Percentiles rank a stretch among this genome's conserved stretches.
Evolutionary conservation across 2,888 invertebrate genomes (phyloP).

Genomic region (Pseudoips prasinana): DNA sequence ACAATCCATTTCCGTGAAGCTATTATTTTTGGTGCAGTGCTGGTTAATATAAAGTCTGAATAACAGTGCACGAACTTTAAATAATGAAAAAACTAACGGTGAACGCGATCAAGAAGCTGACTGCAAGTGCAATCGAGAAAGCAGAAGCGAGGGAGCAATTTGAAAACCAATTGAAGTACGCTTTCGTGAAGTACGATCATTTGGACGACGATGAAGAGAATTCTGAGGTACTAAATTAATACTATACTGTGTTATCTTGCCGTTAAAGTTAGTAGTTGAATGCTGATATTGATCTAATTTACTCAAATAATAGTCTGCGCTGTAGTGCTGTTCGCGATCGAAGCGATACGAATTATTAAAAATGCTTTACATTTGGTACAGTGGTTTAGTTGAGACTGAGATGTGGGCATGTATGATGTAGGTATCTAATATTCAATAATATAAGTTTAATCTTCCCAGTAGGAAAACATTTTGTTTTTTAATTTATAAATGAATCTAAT

Average conservation of each 20-base stretch:
- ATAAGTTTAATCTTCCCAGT: too few species aligned
- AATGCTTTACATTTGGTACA: too few species aligned
- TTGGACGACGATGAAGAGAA: slow-evolving; percentile 64
- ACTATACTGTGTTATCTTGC: not conserved
- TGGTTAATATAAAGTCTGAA: too few species aligned
- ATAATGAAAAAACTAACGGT: not conserved
- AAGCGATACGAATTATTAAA: too few species aligned
- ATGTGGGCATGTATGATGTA: too few species aligned
- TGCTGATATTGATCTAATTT: not conserved
- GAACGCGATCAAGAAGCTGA: not conserved
- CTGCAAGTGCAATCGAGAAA: slow-evolving; percentile 50
- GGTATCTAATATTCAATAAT: too few species aligned
- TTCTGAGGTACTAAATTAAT: slow-evolving; percentile 52
- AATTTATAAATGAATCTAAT: too few species aligned
- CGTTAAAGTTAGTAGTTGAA: slow-evolving; percentile 5
- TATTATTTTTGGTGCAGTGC: too few species aligned
- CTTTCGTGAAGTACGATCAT: slow-evolving; percentile 65
- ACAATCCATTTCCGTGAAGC: too few species aligned
- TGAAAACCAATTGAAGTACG: slow-evolving; percentile 67
- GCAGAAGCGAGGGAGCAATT: slow-evolving; percentile 66
- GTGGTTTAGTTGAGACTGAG: too few species aligned
- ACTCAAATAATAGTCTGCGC: not conserved
- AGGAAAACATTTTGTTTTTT: too few species aligned
- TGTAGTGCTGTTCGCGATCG: not conserved
- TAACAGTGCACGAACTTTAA: not conserved